These are phyloP conservation scores for Drosophila erecta DNA, from an alignment of 1,140 invertebrate genomes.

Conservation along the genomic window DNA sequence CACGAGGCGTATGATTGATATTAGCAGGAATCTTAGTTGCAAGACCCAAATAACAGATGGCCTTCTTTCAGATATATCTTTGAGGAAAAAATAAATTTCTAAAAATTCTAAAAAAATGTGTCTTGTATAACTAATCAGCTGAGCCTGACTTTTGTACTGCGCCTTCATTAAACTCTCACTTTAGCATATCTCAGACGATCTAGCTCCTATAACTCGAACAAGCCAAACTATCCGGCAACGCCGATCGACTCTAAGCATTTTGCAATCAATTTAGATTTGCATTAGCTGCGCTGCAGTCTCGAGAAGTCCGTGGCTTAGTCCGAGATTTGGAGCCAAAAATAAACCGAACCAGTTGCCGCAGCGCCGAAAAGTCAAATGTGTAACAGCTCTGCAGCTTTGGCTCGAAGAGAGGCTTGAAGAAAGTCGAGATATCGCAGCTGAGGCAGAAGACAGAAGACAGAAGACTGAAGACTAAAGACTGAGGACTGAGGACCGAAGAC, in stretches of 20 bases:
- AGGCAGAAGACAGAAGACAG: conserved; percentile 9
- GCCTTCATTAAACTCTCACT: not conserved
- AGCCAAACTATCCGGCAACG: conserved; percentile 44
- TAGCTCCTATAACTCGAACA: not conserved
- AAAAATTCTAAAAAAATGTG: too few relatives aligned
- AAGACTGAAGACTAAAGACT: not conserved
- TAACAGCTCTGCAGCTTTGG: conserved; percentile 35
- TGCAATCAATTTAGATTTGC: conserved; percentile 81
- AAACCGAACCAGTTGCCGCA: conserved; percentile 49
- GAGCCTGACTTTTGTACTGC: too few relatives aligned
- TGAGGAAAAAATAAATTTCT: too few relatives aligned
- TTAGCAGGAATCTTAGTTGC: too few relatives aligned
- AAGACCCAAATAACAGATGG: too few relatives aligned
- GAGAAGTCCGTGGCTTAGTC: conserved; percentile 13
- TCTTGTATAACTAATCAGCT: too few relatives aligned
- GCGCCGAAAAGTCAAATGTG: conserved; percentile 48
- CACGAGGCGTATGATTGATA: conserved; percentile 56
- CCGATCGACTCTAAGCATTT: conserved; percentile 60
- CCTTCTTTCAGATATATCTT: too few relatives aligned
- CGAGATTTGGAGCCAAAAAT: conserved; percentile 35
- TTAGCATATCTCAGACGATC: not conserved
- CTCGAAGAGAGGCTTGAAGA: conserved; percentile 33
- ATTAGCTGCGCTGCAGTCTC: conserved; percentile 59
- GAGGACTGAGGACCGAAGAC: conserved; percentile 8
- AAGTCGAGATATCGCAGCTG: conserved; percentile 40